Evolutionary conservation across 2,888 invertebrate genomes (phyloP).

Genomic region (Mimas tiliae): DNA sequence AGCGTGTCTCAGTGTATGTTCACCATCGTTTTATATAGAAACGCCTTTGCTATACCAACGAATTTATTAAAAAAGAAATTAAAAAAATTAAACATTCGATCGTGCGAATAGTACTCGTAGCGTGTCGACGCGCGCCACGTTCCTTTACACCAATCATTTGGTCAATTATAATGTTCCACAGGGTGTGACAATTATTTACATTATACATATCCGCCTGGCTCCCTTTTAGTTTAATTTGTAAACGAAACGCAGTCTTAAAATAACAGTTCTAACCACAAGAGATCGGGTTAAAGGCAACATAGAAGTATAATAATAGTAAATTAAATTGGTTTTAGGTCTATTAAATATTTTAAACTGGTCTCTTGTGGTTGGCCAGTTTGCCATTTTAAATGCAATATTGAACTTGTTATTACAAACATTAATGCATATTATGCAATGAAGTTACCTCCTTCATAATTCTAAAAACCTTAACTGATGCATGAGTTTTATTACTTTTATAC

Average conservation of each 20-base stretch:
- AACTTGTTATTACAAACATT: background rate
- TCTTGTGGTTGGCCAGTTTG: slow-evolving; percentile 2
- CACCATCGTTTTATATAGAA: too few relatives aligned
- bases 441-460: background rate
- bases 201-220: slow-evolving; percentile 60
- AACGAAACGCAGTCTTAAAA: background rate
- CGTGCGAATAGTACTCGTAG: slow-evolving; percentile 2
- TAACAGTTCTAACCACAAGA: background rate
- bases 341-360: background rate
- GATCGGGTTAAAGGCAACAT: background rate
- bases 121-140: slow-evolving; percentile 29
- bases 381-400: background rate
- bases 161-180: slow-evolving; percentile 81
- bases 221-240: background rate
- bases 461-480: background rate
- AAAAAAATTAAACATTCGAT: slow-evolving; percentile 27
- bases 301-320: too few relatives aligned
- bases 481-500: too few relatives aligned
- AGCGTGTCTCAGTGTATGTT: too few relatives aligned
- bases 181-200: slow-evolving; percentile 74
- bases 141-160: slow-evolving; percentile 76
- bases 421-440: too few relatives aligned
- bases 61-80: background rate
- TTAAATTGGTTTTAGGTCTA: too few relatives aligned
- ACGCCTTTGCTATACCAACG: too few relatives aligned